Evolutionary conservation across 2,113 vertebrate genomes (phyloP).

Genomic region (Chaetura pelagica): DNA sequence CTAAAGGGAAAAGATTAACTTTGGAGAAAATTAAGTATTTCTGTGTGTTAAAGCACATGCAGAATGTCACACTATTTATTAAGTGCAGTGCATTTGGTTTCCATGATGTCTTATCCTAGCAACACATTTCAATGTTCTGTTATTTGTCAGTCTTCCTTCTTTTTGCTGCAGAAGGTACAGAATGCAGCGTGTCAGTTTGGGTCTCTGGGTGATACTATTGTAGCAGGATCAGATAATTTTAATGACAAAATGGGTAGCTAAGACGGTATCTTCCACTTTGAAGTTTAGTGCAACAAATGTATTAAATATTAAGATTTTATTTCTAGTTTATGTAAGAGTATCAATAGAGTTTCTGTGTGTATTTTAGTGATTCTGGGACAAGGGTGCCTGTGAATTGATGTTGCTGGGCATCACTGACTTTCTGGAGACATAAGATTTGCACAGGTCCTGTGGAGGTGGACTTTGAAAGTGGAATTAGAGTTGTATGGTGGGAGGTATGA

Average conservation of each 20-base stretch:
- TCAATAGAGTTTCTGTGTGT: background rate
- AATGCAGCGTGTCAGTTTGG: background rate
- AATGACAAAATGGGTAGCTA: background rate
- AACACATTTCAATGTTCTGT: conserved; percentile 2
- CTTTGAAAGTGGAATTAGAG: background rate
- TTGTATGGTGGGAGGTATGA: background rate
- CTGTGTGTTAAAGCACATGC: background rate
- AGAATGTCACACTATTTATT: background rate
- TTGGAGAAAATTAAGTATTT: background rate
- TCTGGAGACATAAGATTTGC: background rate
- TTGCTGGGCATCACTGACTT: background rate
- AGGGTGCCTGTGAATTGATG: background rate
- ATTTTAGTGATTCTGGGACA: background rate
- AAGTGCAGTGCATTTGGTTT: conserved; percentile 33
- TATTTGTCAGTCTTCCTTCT: background rate
- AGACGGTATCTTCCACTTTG: background rate
- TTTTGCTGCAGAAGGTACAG: conserved; percentile 30
- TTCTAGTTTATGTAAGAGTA: background rate
- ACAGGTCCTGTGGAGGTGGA: background rate
- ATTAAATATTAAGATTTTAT: background rate
- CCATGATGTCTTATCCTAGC: conserved; percentile 26
- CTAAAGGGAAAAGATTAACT: background rate
- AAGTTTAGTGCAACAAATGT: background rate
- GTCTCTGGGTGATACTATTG: conserved; percentile 1
- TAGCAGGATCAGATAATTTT: conserved; percentile 27